Evolutionary conservation across 2,797 vertebrate genomes (phyloP).

Genomic region (Salarias fasciatus): DNA sequence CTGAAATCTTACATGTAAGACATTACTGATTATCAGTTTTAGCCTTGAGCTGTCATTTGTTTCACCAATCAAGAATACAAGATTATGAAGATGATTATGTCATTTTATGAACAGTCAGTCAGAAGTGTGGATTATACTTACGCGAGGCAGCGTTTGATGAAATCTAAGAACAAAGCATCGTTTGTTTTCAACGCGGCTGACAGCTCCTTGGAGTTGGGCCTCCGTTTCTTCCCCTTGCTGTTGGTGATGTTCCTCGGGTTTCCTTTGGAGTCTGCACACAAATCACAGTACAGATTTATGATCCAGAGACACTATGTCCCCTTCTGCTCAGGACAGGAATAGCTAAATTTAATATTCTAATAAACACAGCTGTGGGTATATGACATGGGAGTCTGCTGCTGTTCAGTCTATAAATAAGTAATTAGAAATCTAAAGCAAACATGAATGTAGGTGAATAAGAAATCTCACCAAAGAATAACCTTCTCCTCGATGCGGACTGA

Average conservation of each 20-base stretch:
- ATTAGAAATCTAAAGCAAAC: too few species aligned
- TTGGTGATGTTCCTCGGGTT: constrained; percentile 89
- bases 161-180: constrained; percentile 89
- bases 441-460: neutral
- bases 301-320: neutral
- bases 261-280: constrained; percentile 89
- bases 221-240: constrained; percentile 90
- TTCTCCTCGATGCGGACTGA: constrained; percentile 88
- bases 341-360: neutral
- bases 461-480: constrained; percentile 91
- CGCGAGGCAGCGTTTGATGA: constrained; percentile 90
- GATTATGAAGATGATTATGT: neutral
- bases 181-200: constrained; percentile 87
- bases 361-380: neutral
- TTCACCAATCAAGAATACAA: neutral
- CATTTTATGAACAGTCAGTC: neutral
- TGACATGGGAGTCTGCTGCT: neutral
- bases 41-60: neutral
- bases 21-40: too few species aligned
- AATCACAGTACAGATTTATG: neutral
- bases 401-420: neutral
- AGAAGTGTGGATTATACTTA: constrained; percentile 69
- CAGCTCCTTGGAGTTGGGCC: constrained; percentile 89
- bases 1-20: too few species aligned
- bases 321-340: too few species aligned